Evolutionary conservation across 2,113 vertebrate genomes (phyloP), one percentile per base, ranked within the genome.

Genomic region (Spermophilus dauricus): DNA sequence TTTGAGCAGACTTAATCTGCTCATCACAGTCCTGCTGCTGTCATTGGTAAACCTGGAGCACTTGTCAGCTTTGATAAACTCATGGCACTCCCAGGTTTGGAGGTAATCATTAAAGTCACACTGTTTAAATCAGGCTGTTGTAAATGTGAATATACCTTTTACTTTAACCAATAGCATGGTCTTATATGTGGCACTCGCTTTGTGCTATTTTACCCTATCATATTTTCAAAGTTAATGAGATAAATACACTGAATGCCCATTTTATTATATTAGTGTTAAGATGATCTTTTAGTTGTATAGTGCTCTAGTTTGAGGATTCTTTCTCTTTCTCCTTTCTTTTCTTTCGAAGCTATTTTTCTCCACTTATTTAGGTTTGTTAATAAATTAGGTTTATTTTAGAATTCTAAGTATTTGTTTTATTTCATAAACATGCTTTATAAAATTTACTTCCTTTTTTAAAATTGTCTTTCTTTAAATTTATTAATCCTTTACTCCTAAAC

Each of bases 61-160:
- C 80, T 87, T 92, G 77, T 92, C 76, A 53, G 3, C 89, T 96
- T 88, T 92, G 85, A 94, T 94, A 91, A 94, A 88, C 22, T 97
- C 76, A 17, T 78, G n/a, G 45, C 85, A 85, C 91, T 89, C 81
- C 82, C 73, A 86, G 63, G 30, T 32, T 73, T 86, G 76, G 24
- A 45, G 13, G 48, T 90, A 82, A 94, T 67, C 61, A 86, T 81
- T 95, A 89, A 85, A 93, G 58, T 85, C 70, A 61, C 48, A 70
- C 30, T 84, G 48, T 67, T 95, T 67, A 96, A 89, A 83, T 91
- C 83, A 93, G 61, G 73, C 81, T 78, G 70, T 89, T 67, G 14
- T 78, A 48, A 95, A 42, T 67, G 82, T 53, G 91, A 26, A 61
- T 95, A 72, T 11, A 81, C 51, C 73, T 88, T 95, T 81, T 81